Conservation (phyloP, 2,888 invertebrate genomes). For the Melikaiella ostensackeni region DNA sequence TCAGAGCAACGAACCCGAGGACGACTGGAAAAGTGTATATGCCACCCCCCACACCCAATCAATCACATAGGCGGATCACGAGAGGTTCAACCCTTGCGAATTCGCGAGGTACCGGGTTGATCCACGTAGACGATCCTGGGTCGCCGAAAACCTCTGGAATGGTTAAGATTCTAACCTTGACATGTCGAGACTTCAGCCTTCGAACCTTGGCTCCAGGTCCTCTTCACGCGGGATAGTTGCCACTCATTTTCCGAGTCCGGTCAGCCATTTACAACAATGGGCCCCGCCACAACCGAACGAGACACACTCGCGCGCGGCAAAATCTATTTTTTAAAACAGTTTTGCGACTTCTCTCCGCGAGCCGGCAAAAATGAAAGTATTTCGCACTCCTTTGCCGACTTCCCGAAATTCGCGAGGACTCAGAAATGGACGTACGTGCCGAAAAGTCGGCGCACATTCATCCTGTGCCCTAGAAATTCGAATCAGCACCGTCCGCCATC, state of each 20-base stretch:
- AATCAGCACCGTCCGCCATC: conserved; percentile 48
- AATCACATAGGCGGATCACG: conserved; percentile 40
- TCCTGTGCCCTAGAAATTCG: conserved; percentile 42
- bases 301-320: conserved; percentile 43
- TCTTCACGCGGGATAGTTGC: conserved; percentile 42
- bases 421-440: conserved; percentile 38
- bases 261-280: conserved; percentile 51
- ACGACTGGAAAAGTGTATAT: conserved; percentile 27
- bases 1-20: conserved; percentile 26
- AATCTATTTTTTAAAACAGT: neutral
- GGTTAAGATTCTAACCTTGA: neutral
- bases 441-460: conserved; percentile 45
- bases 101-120: conserved; percentile 27
- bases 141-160: neutral
- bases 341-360: neutral
- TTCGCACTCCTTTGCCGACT: conserved; percentile 2
- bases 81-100: conserved; percentile 40
- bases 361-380: neutral
- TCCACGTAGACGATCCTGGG: neutral
- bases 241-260: conserved; percentile 51
- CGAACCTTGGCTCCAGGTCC: conserved; percentile 50
- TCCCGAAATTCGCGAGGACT: conserved; percentile 26
- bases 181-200: conserved; percentile 21
- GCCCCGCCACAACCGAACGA: conserved; percentile 38
- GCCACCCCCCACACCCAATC: conserved; percentile 42